phyloP scores from a whole-genome alignment of 2,113 vertebrate genomes.

The Centropus bengalensis region DNA sequence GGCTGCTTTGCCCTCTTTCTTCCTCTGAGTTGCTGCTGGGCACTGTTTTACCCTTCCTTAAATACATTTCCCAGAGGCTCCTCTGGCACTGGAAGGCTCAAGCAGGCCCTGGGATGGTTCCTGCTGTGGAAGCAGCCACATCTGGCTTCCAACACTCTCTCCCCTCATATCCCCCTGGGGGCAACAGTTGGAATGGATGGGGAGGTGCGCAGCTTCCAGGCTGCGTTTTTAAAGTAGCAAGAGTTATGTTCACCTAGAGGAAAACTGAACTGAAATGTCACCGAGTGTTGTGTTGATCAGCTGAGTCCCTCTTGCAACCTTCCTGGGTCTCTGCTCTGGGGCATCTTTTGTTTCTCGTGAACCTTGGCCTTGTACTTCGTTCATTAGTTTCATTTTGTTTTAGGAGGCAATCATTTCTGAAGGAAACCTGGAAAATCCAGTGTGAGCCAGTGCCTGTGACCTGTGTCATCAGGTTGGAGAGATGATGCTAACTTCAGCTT shows the following conservation, averaged over 20 bases:
- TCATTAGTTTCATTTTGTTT: not conserved
- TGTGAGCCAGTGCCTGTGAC: not conserved
- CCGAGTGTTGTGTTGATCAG: not conserved
- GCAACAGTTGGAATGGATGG: not conserved
- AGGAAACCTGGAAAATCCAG: not conserved
- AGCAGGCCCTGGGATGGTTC: rapidly evolving
- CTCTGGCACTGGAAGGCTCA: rapidly evolving
- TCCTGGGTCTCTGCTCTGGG: not conserved
- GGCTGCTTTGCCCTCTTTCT: not conserved
- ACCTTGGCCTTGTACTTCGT: not conserved
- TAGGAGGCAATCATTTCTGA: not conserved
- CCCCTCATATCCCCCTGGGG: rapidly evolving
- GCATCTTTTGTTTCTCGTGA: not conserved
- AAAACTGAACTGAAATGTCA: rapidly evolving
- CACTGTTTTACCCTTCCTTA: not conserved
- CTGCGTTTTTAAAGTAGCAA: rapidly evolving
- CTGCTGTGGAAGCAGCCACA: rapidly evolving
- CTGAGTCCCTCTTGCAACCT: not conserved
- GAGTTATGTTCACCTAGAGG: not conserved
- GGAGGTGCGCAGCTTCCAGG: not conserved
- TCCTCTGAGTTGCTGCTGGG: not conserved
- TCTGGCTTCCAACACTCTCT: not conserved
- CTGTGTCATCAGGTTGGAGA: rapidly evolving
- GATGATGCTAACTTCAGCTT: not conserved
- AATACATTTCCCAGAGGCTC: rapidly evolving